phyloP scores from a whole-genome alignment of 1,140 invertebrate genomes.

The Drosophila yakuba region DNA sequence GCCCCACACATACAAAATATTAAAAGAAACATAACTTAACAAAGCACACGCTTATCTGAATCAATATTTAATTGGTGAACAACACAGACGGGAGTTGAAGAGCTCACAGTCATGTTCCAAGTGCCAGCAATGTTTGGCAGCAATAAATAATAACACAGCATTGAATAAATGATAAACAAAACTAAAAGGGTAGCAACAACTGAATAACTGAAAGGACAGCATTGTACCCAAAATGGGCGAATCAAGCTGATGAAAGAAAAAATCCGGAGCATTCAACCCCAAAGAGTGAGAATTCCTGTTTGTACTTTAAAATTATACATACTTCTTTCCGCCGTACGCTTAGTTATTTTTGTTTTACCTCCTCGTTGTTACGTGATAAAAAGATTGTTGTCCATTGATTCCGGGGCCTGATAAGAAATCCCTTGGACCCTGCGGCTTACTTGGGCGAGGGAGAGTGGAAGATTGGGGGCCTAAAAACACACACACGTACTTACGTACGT shows the following conservation, averaged over 20 bases:
- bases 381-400: slow-evolving; percentile 63
- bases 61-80: background rate
- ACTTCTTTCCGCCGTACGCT: slow-evolving; percentile 10
- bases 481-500: slow-evolving; percentile 50
- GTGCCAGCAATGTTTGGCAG: background rate
- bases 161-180: background rate
- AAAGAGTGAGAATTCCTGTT: slow-evolving; percentile 19
- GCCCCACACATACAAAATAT: background rate
- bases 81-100: background rate
- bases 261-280: slow-evolving; percentile 3
- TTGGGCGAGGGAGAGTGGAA: background rate
- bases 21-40: background rate
- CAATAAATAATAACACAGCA: background rate
- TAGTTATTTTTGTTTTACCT: slow-evolving; percentile 40
- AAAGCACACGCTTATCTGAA: no score
- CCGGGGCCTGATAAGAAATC: slow-evolving; percentile 57
- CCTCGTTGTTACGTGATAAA: slow-evolving; percentile 67
- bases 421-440: slow-evolving; percentile 4
- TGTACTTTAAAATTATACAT: slow-evolving; percentile 46
- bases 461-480: background rate
- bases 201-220: background rate
- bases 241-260: slow-evolving; percentile 3
- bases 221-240: slow-evolving; percentile 8
- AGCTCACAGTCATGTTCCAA: background rate
- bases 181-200: background rate